Percentiles rank a stretch among this genome's conserved stretches.
phyloP scores from a whole-genome alignment of 2,888 invertebrate genomes.

The Sphaeridia pumilis region DNA sequence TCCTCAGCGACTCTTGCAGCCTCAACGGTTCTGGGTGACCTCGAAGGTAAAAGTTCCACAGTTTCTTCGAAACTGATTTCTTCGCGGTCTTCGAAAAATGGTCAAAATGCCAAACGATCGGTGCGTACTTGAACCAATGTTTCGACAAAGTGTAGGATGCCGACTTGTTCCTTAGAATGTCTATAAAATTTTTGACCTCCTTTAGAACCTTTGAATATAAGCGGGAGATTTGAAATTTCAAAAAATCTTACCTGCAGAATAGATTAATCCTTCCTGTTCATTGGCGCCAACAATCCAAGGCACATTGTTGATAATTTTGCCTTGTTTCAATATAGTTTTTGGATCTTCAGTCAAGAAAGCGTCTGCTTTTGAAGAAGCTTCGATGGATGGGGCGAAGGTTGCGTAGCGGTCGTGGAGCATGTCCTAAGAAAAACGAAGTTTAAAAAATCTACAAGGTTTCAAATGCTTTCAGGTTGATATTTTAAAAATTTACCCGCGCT shows the following conservation, averaged over 20 bases:
- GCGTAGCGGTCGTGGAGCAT: conserved; percentile 19
- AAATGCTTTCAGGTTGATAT: background rate
- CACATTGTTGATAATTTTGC: conserved; percentile 23
- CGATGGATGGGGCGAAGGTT: conserved; percentile 23
- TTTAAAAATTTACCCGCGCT: background rate
- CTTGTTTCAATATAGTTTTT: conserved; percentile 10
- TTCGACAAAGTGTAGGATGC: conserved; percentile 17
- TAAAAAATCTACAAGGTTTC: background rate
- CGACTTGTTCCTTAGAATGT: conserved; percentile 17
- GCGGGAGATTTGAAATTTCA: background rate
- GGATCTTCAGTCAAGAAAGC: conserved; percentile 22
- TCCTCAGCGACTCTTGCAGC: conserved; percentile 8
- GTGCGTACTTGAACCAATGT: conserved; percentile 20
- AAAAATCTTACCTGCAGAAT: conserved; percentile 3
- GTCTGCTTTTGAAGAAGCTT: conserved; percentile 12
- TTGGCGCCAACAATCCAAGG: conserved; percentile 25
- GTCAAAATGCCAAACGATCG: conserved; percentile 20
- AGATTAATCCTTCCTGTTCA: conserved; percentile 19
- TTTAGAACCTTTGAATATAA: background rate
- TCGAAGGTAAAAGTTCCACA: conserved; percentile 6
- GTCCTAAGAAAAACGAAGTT: conserved; percentile 16
- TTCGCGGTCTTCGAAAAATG: conserved; percentile 2
- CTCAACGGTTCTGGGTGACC: conserved; percentile 12
- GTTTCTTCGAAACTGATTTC: conserved; percentile 8
- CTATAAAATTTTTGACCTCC: conserved; percentile 7